Evolutionary conservation across 2,113 vertebrate species (phyloP).

Genomic region (Thalassoma bifasciatum): DNA sequence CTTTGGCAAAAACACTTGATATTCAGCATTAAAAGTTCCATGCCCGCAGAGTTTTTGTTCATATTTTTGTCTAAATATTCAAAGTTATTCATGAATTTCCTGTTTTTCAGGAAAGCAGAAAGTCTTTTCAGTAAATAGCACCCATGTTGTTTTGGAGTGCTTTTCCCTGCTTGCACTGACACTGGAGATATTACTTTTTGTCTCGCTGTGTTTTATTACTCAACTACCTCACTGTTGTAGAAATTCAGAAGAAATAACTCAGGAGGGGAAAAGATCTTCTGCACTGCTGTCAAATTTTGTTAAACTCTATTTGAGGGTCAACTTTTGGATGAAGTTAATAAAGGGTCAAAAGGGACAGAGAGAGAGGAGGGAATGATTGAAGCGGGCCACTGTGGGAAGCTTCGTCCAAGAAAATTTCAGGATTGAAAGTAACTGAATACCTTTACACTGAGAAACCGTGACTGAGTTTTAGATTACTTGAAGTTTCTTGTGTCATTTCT

Average conservation of each 20-base stretch:
- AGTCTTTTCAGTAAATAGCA: slow-evolving; percentile 8
- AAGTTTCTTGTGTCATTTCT: too few relatives aligned
- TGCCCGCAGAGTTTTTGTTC: slow-evolving; percentile 3
- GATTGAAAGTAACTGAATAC: too few relatives aligned
- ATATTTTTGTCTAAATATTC: slow-evolving; percentile 43
- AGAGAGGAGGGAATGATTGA: too few relatives aligned
- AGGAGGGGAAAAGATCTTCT: not conserved
- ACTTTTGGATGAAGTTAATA: not conserved
- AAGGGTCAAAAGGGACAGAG: not conserved
- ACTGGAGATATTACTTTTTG: slow-evolving; percentile 20
- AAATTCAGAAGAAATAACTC: slow-evolving; percentile 8
- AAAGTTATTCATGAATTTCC: slow-evolving; percentile 60
- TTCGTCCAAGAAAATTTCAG: too few relatives aligned
- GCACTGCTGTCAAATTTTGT: not conserved
- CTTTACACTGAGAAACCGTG: too few relatives aligned
- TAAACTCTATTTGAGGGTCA: not conserved
- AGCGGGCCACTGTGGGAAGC: too few relatives aligned
- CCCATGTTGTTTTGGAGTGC: slow-evolving; percentile 7
- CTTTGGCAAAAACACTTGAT: not conserved
- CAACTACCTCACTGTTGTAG: slow-evolving; percentile 12
- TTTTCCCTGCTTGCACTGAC: not conserved
- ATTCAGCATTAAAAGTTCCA: slow-evolving; percentile 1
- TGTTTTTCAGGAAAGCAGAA: slow-evolving; percentile 11
- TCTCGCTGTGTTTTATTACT: slow-evolving; percentile 35
- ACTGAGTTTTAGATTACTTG: too few relatives aligned